Conservation (phyloP, 2,113 vertebrate species). For the Lepus timidus region DNA sequence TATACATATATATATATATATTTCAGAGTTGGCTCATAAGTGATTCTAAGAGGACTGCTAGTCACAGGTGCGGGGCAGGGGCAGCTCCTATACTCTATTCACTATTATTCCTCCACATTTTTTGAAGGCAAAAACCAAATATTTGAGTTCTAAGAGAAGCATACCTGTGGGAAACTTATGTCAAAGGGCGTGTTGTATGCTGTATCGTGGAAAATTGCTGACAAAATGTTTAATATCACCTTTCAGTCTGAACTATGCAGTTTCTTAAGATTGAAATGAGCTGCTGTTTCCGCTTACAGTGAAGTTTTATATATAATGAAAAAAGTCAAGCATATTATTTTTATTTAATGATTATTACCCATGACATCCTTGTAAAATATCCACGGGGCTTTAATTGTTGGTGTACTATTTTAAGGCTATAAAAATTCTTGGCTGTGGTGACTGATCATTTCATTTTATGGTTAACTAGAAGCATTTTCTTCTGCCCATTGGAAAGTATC, state of each 20-base stretch:
- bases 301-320: slow-evolving; percentile 33
- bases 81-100: neutral
- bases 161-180: slow-evolving; percentile 55
- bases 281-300: slow-evolving; percentile 5
- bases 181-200: too few species aligned
- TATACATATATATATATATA: too few species aligned
- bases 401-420: neutral
- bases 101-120: slow-evolving; percentile 25
- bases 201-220: slow-evolving; percentile 39
- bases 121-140: slow-evolving; percentile 60
- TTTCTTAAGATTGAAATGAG: neutral
- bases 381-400: neutral
- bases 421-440: slow-evolving; percentile 24
- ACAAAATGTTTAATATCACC: slow-evolving; percentile 43
- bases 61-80: neutral
- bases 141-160: slow-evolving; percentile 64
- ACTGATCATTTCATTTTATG: slow-evolving; percentile 65
- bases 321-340: slow-evolving; percentile 55
- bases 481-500: slow-evolving; percentile 20
- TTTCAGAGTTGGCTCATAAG: too few species aligned
- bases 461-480: slow-evolving; percentile 50
- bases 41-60: neutral
- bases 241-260: neutral
- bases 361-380: slow-evolving; percentile 50
- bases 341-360: neutral